A percentile compares a stretch with the other conserved stretches of the same genome.
These are phyloP conservation scores for Thereva nobilitata DNA, from an alignment of 2,888 invertebrate genomes.

Conservation along the genomic window DNA sequence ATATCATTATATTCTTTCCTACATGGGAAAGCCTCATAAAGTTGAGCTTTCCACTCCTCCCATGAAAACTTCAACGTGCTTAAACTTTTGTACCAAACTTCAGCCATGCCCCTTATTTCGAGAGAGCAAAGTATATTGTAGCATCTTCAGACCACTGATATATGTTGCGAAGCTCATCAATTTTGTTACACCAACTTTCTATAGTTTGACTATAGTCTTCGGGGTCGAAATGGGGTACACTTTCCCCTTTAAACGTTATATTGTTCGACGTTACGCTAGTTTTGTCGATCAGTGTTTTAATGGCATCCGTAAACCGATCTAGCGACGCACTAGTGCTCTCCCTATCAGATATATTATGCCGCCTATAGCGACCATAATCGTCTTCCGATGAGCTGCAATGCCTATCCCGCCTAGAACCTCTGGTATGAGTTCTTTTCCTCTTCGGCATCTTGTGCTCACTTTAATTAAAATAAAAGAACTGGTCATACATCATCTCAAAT, in stretches of 20 bases:
- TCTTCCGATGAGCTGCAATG: no score
- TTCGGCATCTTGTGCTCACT: no score
- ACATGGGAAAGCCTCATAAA: constrained; percentile 10
- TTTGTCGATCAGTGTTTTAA: background rate
- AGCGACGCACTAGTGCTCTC: constrained; percentile 9
- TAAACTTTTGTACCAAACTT: constrained; percentile 4
- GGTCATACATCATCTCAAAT: no score
- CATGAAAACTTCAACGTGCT: constrained; percentile 8
- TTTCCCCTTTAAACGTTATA: no score
- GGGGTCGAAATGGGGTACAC: no score
- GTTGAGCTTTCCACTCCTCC: constrained; percentile 9
- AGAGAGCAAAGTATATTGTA: background rate
- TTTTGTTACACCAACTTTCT: background rate
- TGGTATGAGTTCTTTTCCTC: no score
- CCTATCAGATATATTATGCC: no score
- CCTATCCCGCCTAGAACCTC: no score
- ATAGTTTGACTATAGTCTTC: no score
- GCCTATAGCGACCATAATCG: no score
- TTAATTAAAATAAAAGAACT: no score
- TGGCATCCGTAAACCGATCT: constrained; percentile 3
- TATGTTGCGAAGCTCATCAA: background rate
- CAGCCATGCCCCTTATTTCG: background rate
- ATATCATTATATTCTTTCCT: background rate
- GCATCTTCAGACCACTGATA: background rate
- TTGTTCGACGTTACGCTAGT: background rate